Conservation (phyloP, 2,888 invertebrate genomes). For the Folsomia manolachei region DNA sequence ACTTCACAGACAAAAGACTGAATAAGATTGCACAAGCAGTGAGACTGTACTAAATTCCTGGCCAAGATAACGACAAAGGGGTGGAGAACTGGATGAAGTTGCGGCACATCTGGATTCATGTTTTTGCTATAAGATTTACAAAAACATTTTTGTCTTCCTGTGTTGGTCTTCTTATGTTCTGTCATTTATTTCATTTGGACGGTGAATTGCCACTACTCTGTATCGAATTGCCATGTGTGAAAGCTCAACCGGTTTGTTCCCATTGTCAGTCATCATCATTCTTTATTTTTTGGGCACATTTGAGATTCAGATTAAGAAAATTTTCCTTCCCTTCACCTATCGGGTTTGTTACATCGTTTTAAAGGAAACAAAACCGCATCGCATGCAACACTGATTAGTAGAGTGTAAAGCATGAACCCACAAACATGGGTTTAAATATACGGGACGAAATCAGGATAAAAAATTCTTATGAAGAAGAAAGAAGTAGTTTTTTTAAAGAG, state of each 20-base stretch:
- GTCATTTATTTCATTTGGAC: not conserved
- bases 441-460: not conserved
- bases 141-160: not conserved
- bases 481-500: not conserved
- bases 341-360: too few relatives aligned
- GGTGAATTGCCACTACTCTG: not conserved
- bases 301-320: slow-evolving; percentile 2
- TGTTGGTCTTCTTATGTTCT: too few relatives aligned
- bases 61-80: not conserved
- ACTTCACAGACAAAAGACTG: not conserved
- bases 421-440: not conserved
- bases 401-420: too few relatives aligned
- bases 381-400: too few relatives aligned
- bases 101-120: not conserved
- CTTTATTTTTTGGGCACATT: not conserved
- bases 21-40: not conserved
- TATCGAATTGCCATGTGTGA: slow-evolving; percentile 2
- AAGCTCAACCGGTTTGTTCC: not conserved
- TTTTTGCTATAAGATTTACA: not conserved
- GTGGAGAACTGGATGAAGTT: too few relatives aligned
- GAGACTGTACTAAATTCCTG: too few relatives aligned
- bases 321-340: not conserved
- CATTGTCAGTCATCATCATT: not conserved
- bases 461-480: too few relatives aligned
- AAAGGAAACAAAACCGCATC: not conserved